phyloP scores from a whole-genome alignment of 2,113 vertebrate genomes.

The Tenrec ecaudatus region DNA sequence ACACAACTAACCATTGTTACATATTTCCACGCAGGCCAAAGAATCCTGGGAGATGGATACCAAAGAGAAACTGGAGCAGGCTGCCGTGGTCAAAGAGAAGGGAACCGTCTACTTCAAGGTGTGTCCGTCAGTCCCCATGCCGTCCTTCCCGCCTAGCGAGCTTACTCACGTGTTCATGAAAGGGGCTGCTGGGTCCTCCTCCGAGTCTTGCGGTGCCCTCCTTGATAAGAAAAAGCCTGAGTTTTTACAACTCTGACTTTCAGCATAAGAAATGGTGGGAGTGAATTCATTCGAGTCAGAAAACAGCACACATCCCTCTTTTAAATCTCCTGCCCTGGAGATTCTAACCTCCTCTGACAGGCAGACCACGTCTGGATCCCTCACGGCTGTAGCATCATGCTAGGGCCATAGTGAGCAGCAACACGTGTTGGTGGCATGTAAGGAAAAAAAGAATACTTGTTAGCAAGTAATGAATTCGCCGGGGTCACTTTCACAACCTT shows the following conservation, averaged over 20 bases:
- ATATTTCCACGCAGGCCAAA: slow-evolving; percentile 91
- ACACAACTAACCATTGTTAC: neutral
- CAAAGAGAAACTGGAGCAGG: slow-evolving; percentile 94
- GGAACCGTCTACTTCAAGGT: slow-evolving; percentile 98
- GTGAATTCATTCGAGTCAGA: neutral
- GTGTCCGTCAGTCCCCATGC: slow-evolving; percentile 73
- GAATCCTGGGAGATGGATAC: slow-evolving; percentile 99
- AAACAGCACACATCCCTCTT: neutral
- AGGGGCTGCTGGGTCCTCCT: neutral
- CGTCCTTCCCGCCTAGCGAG: neutral
- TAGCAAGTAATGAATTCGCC: slow-evolving; percentile 9
- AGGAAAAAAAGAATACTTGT: neutral
- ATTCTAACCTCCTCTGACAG: neutral
- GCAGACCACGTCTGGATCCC: neutral
- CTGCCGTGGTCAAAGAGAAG: slow-evolving; percentile 93
- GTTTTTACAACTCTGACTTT: slow-evolving; percentile 13
- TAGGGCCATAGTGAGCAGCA: neutral
- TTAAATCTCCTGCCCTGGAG: neutral
- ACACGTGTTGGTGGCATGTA: neutral
- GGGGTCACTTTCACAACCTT: neutral
- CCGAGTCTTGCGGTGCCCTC: neutral
- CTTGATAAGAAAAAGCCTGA: slow-evolving; percentile 15
- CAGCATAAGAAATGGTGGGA: slow-evolving; percentile 7
- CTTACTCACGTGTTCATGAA: neutral
- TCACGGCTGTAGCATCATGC: neutral